A percentile compares a stretch with the other conserved stretches of the same genome.
Evolutionary conservation across 1,140 invertebrate species (phyloP).

Genomic region (Aporrectodea caliginosa): DNA sequence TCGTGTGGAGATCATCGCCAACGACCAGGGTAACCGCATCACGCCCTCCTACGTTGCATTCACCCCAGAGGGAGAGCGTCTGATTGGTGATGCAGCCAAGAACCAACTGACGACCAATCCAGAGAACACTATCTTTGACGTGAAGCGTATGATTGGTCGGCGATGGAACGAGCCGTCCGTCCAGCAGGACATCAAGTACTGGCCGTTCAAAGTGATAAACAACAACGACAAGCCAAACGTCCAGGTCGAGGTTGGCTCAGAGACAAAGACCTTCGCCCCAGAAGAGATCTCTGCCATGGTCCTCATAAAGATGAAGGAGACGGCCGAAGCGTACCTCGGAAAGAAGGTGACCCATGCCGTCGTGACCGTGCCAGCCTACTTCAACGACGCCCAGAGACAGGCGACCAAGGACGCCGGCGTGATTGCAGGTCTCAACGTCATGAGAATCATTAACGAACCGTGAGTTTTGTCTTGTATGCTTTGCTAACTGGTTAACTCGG

Average conservation of each 20-base stretch:
- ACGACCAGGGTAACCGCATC: constrained; percentile 97
- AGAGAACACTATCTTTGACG: constrained; percentile 95
- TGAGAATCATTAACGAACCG: constrained; percentile 98
- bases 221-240: constrained; percentile 84
- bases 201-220: constrained; percentile 68
- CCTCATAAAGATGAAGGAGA: too few species aligned
- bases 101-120: constrained; percentile 97
- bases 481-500: too few species aligned
- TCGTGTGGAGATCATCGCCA: constrained; percentile 95
- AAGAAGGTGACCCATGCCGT: too few species aligned
- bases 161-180: too few species aligned
- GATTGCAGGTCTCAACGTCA: constrained; percentile 83
- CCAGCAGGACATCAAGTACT: constrained; percentile 88
- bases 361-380: too few species aligned
- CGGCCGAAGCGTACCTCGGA: too few species aligned
- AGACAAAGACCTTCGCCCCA: too few species aligned
- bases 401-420: constrained; percentile 78
- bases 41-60: constrained; percentile 97
- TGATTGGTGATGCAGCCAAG: constrained; percentile 97
- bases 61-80: constrained; percentile 85
- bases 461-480: constrained; percentile 45
- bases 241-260: constrained; percentile 60
- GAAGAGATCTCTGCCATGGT: constrained; percentile 99
- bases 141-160: constrained; percentile 91
- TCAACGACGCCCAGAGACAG: too few species aligned